Evolutionary conservation across 2,113 vertebrate genomes (phyloP).

Genomic region (Sitta europaea): DNA sequence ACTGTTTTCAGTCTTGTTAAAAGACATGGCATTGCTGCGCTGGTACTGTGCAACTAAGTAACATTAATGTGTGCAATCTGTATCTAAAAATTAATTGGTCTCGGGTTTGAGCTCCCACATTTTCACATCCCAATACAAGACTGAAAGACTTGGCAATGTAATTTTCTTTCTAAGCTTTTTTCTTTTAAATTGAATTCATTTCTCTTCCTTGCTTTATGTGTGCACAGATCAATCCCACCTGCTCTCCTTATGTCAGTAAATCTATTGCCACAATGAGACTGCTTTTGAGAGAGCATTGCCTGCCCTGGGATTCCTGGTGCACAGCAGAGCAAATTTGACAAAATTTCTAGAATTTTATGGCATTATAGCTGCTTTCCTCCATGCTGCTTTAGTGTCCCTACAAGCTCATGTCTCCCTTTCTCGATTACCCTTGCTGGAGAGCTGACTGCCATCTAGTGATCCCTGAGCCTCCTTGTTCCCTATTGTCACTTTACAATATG

Average conservation of each 20-base stretch:
- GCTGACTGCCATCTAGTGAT: constrained; percentile 9
- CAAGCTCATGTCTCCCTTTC: background rate
- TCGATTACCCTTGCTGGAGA: background rate
- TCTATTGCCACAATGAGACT: background rate
- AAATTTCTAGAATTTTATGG: background rate
- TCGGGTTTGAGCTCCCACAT: background rate
- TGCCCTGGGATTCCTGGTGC: background rate
- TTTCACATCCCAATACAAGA: background rate
- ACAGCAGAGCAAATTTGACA: background rate
- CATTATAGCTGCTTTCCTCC: background rate
- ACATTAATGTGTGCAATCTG: background rate
- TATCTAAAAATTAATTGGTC: background rate
- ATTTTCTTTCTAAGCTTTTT: background rate
- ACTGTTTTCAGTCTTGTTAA: background rate
- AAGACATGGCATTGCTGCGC: background rate
- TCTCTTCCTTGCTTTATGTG: background rate
- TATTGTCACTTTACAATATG: background rate
- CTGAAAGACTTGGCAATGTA: background rate
- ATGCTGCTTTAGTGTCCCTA: background rate
- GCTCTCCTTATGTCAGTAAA: background rate
- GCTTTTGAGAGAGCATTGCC: background rate
- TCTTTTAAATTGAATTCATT: background rate
- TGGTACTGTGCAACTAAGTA: background rate
- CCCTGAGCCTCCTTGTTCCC: background rate
- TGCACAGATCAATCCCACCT: background rate